Evolutionary conservation across 2,888 invertebrate species (phyloP), one percentile per base, ranked within the genome.

Genomic region (Rotaria sp.): DNA sequence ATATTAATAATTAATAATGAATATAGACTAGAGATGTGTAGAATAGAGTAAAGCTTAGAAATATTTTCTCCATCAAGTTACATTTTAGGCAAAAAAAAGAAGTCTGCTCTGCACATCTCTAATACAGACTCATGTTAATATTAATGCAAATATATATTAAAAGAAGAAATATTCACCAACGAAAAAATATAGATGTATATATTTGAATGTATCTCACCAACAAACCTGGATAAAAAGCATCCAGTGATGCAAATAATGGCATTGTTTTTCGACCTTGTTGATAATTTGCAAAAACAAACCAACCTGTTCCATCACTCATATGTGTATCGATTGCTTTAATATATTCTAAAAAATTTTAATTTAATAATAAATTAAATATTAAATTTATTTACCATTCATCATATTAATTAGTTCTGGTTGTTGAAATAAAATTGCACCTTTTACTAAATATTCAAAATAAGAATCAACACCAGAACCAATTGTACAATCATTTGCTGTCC

Each of bases 231-330:
- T 97, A 99, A 90, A 96, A 99, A 0, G 98, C 95, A 92, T 99
- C 99, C 41, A 99, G 92, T 0, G 97, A 97, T 91, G 99, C 98
- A 91, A 98, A 99, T n/a, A 98, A 95, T 0, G 98, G 97, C 89
- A 97, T 92, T 0, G 97, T 96, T 13, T 98, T 95, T 90, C 96
- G 95, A 0, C 96, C 98, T 89, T 96, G 95, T 84, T 94, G 93
- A 98, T 99, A 99, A n/a, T 96, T 95, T 0, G 96, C 98, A 98
- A 98, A 99, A 89, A 98, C 94, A 90, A 97, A 96, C 98, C 99
- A 99, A 91, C 99, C 97, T 89, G 24, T 15, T 45, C 96, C 97
- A 89, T 95, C 94, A 89, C 95, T 94, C 89, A 98, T 88, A 88
- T 92, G 90, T 87, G 91, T 90, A 87, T 92, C 91, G 85, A 93